Base-by-base conservation (phyloP, 2,888 invertebrate genomes). In the Biston stratarius region DNA sequence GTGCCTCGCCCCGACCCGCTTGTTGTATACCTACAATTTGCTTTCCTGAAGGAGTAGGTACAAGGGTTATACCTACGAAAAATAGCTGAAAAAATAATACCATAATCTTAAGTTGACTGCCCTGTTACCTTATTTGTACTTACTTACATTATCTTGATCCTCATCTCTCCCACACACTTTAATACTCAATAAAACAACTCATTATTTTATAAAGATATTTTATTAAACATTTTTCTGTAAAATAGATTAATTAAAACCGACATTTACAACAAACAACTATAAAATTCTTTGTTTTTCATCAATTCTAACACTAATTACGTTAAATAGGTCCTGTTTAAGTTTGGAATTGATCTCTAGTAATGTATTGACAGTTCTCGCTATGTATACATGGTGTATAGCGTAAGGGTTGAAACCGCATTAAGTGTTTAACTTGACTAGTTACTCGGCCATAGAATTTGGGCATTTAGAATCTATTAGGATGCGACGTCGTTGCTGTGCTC, bases 201-300 rank as follows among this genome's bases (percentile, higher is more conserved):
- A 64, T 67, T 79, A 87, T 88, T 87, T 92, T 94, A 92, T 88
- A 94, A 92, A 94, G 86, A 89, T 89, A 91, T 92, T 94, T 93
- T 94, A 92, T 92, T 94, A 92, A 94, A 94, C 93, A 92, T 90
- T 89, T 90, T 88, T 91, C 88, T 93, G 91, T 93, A 92, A 92
- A 93, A 93, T 91, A 92, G 90, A 89, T 92, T 91, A 92, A 90
- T 92, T 92, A 91, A 91, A 92, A 91, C 92, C 87, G 92, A 93
- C 92, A 91, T 91, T 92, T 92, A 94, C 92, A 93, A 92, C 93
- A 91, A 93, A 92, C 92, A 91, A 90, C 92, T 93, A 93, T 92
- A 94, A 92, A 93, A 92, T 92, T 90, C 90, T 90, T 91, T 89
- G 88, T 86, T 88, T 86, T 70, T 63, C 75, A 75, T 85, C 83